Evolutionary conservation across 2,113 vertebrate species (phyloP).

Genomic region (Paracanthobrama guichenoti): DNA sequence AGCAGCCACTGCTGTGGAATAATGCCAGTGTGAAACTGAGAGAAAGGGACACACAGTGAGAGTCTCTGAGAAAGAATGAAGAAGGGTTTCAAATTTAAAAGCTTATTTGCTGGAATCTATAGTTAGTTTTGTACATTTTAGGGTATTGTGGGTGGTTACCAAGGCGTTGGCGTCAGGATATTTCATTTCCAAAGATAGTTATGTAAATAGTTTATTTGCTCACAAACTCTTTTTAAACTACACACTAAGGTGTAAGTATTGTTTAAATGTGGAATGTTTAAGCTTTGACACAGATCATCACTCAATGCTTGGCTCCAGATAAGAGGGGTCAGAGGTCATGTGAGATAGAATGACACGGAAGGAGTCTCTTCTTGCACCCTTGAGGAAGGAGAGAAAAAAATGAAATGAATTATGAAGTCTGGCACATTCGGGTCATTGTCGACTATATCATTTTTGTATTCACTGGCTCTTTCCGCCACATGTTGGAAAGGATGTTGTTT

Average conservation of each 20-base stretch:
- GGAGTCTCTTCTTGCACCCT: constrained; percentile 37
- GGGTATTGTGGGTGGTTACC: background rate
- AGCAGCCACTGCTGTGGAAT: constrained; percentile 13
- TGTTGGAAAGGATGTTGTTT: constrained; percentile 7
- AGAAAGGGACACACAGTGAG: constrained; percentile 37
- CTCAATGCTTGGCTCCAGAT: constrained; percentile 18
- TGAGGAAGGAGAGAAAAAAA: constrained; percentile 36
- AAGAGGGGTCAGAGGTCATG: constrained; percentile 41
- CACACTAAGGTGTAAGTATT: background rate
- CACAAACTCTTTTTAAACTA: background rate
- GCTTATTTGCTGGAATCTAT: background rate
- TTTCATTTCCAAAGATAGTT: constrained; percentile 11
- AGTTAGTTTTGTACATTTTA: background rate
- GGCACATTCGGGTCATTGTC: background rate
- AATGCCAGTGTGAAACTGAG: constrained; percentile 30
- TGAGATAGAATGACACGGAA: background rate
- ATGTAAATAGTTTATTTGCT: constrained; percentile 36
- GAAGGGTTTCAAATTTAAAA: background rate
- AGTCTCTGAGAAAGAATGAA: background rate
- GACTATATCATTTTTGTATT: background rate
- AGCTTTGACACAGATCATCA: background rate
- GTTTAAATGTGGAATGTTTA: constrained; percentile 28
- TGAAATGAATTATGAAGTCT: constrained; percentile 38
- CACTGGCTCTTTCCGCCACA: background rate
- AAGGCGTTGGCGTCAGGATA: constrained; percentile 29